phyloP scores from a whole-genome alignment of 2,113 vertebrate species.

The Sciurus niger region DNA sequence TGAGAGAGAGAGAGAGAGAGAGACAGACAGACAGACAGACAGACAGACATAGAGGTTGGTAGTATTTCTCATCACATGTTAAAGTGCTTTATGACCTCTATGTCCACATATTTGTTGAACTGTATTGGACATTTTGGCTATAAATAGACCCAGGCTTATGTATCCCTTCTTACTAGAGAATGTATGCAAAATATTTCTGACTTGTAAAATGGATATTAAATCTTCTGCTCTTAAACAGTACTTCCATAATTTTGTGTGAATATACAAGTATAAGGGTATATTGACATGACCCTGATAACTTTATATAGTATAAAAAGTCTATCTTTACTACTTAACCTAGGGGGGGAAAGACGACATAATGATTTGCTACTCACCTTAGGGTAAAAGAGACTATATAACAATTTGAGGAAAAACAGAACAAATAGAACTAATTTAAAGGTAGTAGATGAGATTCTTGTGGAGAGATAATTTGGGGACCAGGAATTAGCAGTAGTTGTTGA shows the following conservation, averaged over 20 bases:
- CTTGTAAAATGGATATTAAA: constrained; percentile 25
- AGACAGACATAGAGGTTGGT: background rate
- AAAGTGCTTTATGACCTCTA: background rate
- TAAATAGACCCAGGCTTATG: background rate
- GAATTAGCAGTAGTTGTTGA: background rate
- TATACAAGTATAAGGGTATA: background rate
- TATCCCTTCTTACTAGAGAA: background rate
- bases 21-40: too few species aligned
- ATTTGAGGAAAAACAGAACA: constrained; percentile 18
- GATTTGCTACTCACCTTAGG: background rate
- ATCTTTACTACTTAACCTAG: background rate
- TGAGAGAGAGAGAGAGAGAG: background rate
- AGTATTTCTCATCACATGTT: background rate
- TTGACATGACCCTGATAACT: background rate
- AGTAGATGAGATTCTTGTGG: background rate
- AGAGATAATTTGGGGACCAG: background rate
- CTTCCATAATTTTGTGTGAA: background rate
- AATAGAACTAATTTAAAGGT: background rate
- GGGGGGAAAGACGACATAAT: background rate
- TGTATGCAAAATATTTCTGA: constrained; percentile 1
- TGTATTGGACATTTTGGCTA: background rate
- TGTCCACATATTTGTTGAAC: background rate
- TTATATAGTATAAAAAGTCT: background rate
- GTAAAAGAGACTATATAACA: background rate
- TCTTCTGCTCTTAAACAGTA: constrained; percentile 4